Conservation (phyloP, 2,797 vertebrate species). For the Champsocephalus esox region DNA sequence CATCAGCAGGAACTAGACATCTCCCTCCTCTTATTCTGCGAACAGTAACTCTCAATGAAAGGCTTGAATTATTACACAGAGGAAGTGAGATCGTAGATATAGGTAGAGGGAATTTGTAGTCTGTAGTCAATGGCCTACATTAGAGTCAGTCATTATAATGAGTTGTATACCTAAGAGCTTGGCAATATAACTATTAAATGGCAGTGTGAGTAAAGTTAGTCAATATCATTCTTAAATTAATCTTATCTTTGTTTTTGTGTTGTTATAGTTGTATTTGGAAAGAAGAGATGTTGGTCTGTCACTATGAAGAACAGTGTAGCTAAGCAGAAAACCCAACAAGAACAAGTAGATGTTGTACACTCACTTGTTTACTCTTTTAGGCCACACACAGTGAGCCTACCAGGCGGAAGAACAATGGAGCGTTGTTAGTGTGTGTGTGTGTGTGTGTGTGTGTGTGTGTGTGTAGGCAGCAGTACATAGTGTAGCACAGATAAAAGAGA, state of each 20-base stretch:
- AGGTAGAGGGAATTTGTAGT: constrained; percentile 62
- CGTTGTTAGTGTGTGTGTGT: constrained; percentile 54
- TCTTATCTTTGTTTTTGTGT: neutral
- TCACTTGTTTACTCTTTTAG: constrained; percentile 61
- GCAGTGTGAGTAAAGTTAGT: neutral
- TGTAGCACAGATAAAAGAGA: constrained; percentile 31
- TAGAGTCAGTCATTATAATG: no score
- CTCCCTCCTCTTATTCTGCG: constrained; percentile 33
- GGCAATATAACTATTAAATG: neutral
- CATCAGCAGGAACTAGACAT: constrained; percentile 54
- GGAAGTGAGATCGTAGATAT: constrained; percentile 48
- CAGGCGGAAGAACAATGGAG: constrained; percentile 73
- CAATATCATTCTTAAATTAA: neutral
- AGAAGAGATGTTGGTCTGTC: neutral
- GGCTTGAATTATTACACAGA: constrained; percentile 68
- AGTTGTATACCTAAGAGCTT: no score
- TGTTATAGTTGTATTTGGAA: neutral
- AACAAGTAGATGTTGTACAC: constrained; percentile 45
- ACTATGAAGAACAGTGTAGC: neutral
- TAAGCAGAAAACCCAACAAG: constrained; percentile 16
- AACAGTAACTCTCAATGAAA: constrained; percentile 32
- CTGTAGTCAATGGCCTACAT: no score
- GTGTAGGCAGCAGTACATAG: neutral
- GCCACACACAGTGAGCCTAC: constrained; percentile 37
- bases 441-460: neutral